A percentile compares a stretch with the other conserved stretches of the same genome.
phyloP scores from a whole-genome alignment of 2,113 vertebrate genomes.

The Charadrius vociferus region DNA sequence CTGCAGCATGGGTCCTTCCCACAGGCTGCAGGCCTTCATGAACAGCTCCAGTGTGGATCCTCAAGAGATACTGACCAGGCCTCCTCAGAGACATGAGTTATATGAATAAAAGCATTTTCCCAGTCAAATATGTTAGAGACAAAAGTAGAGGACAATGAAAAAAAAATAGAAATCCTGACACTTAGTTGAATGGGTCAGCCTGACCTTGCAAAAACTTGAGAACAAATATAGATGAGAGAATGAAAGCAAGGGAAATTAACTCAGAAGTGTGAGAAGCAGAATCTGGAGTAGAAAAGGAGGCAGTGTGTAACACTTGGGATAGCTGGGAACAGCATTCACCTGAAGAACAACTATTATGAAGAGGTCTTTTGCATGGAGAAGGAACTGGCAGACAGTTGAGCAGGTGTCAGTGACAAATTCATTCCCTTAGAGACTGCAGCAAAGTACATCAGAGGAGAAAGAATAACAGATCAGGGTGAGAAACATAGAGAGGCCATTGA shows the following conservation, averaged over 20 bases:
- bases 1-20: fast-evolving
- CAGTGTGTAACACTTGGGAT: neutral
- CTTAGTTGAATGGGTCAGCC: neutral
- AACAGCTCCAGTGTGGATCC: neutral
- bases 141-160: neutral
- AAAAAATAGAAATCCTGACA: neutral
- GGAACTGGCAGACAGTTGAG: neutral
- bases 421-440: neutral
- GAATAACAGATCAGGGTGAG: neutral
- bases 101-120: neutral
- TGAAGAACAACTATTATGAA: neutral
- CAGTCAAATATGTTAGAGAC: neutral
- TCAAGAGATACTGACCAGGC: neutral
- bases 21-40: neutral
- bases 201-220: neutral
- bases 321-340: neutral
- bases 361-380: neutral
- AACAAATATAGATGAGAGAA: neutral
- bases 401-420: neutral
- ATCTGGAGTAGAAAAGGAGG: neutral
- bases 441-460: neutral
- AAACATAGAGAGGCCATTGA: neutral
- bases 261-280: neutral
- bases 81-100: neutral
- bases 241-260: neutral